Evolutionary conservation across 2,888 invertebrate genomes (phyloP).

Genomic region (Phaonia tiefii): DNA sequence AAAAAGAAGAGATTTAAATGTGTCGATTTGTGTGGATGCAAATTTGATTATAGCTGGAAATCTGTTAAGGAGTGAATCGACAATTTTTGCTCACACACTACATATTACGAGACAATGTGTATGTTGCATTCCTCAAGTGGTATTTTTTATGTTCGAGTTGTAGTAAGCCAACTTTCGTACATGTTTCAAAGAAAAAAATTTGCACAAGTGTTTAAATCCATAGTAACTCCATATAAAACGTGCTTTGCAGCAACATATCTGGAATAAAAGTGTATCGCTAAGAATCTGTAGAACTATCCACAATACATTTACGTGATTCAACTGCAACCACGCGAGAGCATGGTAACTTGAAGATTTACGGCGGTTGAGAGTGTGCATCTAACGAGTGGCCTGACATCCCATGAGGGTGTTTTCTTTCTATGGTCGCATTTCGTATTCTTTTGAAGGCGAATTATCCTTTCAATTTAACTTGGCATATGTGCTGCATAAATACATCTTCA

Average conservation of each 20-base stretch:
- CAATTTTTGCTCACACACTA: no score
- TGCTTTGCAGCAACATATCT: constrained; percentile 10
- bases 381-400: constrained; percentile 69
- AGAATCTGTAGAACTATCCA: constrained; percentile 53
- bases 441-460: constrained; percentile 80
- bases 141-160: background rate
- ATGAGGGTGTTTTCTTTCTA: constrained; percentile 74
- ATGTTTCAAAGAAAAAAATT: constrained; percentile 51
- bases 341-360: background rate
- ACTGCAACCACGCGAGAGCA: background rate
- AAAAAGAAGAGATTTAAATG: no score
- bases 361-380: background rate
- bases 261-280: constrained; percentile 23
- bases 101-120: no score
- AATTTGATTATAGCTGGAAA: no score
- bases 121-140: background rate
- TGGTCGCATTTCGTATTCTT: constrained; percentile 46
- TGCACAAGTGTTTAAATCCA: constrained; percentile 57
- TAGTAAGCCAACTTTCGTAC: background rate
- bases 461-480: constrained; percentile 80
- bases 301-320: constrained; percentile 22
- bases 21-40: no score
- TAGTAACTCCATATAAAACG: constrained; percentile 51
- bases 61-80: no score
- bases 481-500: constrained; percentile 67